phyloP scores from a whole-genome alignment of 2,797 vertebrate genomes.

The Takifugu ocellatus region DNA sequence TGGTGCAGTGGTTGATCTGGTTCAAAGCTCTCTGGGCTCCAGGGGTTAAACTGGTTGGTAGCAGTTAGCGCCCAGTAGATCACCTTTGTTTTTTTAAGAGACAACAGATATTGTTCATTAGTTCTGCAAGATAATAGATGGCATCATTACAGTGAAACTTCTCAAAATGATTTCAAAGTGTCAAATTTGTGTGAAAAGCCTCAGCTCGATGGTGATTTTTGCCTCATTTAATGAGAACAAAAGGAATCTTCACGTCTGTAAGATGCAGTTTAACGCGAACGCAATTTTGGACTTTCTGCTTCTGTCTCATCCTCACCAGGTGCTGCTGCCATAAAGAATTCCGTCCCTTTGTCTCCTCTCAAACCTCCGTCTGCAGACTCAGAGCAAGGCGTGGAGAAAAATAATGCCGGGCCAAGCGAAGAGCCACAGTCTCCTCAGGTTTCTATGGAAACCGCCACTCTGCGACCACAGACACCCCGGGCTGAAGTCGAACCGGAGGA shows the following conservation, averaged over 20 bases:
- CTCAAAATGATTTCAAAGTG: too few relatives aligned
- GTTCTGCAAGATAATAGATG: too few relatives aligned
- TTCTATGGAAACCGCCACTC: slow-evolving; percentile 60
- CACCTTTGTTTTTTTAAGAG: too few relatives aligned
- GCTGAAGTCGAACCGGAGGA: slow-evolving; percentile 63
- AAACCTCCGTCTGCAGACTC: slow-evolving; percentile 56
- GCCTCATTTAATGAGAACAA: too few relatives aligned
- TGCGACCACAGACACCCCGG: slow-evolving; percentile 61
- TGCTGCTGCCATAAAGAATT: slow-evolving; percentile 69
- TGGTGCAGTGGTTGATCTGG: too few relatives aligned
- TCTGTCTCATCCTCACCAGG: slow-evolving; percentile 47
- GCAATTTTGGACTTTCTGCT: not conserved
- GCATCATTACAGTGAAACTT: too few relatives aligned
- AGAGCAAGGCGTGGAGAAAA: slow-evolving; percentile 52
- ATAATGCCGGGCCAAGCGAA: slow-evolving; percentile 32
- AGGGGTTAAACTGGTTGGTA: too few relatives aligned
- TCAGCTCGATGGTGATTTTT: too few relatives aligned
- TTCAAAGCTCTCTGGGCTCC: too few relatives aligned
- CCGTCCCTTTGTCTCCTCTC: slow-evolving; percentile 67
- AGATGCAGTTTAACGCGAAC: not conserved
- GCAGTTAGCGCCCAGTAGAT: too few relatives aligned
- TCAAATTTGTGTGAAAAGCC: too few relatives aligned
- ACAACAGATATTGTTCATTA: too few relatives aligned
- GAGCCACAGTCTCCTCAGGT: slow-evolving; percentile 52
- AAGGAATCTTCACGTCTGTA: not conserved